Evolutionary conservation across 2,888 invertebrate genomes (phyloP).

Genomic region (Drosophila pegasa): DNA sequence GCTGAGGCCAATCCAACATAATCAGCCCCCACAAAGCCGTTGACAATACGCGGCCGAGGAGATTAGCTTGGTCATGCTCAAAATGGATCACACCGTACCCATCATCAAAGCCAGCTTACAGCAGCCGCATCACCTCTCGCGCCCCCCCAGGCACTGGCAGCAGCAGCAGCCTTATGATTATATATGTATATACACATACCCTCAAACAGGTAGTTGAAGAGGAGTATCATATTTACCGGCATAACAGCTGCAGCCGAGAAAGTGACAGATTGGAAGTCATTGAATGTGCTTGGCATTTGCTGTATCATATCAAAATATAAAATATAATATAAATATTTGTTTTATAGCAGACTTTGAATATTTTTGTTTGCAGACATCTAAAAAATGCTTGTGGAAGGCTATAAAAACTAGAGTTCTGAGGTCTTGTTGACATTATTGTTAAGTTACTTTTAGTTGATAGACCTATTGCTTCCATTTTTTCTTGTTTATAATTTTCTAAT

Average conservation of each 20-base stretch:
- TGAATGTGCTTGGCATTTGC: not conserved
- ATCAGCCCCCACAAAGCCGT: conserved; percentile 59
- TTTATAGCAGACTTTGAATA: not conserved
- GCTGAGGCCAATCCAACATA: conserved; percentile 40
- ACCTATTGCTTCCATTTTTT: not conserved
- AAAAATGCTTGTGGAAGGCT: too few relatives aligned
- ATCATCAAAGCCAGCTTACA: conserved; percentile 44
- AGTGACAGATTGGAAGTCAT: not conserved
- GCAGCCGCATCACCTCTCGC: conserved; percentile 16
- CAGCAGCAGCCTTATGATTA: conserved; percentile 11
- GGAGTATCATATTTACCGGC: conserved; percentile 3
- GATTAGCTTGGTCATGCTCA: conserved; percentile 59
- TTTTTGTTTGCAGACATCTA: too few relatives aligned
- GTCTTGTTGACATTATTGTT: not conserved
- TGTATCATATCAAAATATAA: too few relatives aligned
- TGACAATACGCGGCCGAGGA: conserved; percentile 43
- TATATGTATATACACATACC: not conserved
- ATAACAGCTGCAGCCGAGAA: conserved; percentile 1
- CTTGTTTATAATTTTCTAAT: not conserved
- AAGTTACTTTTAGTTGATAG: not conserved
- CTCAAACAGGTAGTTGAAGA: conserved; percentile 11
- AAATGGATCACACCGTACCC: conserved; percentile 60
- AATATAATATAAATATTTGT: not conserved
- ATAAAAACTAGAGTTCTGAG: not conserved
- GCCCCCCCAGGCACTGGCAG: conserved; percentile 12